Evolutionary conservation across 2,113 vertebrate species (phyloP).

Genomic region (Anas platyrhynchos): DNA sequence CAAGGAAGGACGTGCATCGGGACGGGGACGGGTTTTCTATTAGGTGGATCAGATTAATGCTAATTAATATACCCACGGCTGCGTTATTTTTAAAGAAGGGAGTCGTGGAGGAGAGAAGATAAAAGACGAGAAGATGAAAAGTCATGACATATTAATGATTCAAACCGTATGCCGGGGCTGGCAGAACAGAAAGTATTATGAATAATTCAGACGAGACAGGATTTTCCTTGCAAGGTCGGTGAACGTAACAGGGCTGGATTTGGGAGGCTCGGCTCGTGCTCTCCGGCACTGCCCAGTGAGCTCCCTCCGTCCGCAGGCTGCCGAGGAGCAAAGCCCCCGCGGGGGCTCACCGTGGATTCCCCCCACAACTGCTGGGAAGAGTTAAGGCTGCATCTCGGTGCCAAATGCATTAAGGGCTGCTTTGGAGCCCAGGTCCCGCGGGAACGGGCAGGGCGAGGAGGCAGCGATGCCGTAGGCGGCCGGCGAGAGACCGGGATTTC

Average conservation of each 20-base stretch:
- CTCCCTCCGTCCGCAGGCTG: conserved; percentile 39
- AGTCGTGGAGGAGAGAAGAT: not conserved
- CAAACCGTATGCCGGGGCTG: conserved; percentile 67
- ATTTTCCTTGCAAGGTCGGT: conserved; percentile 79
- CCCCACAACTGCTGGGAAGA: conserved; percentile 54
- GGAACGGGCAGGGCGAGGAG: conserved; percentile 71
- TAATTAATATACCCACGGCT: not conserved
- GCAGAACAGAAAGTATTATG: conserved; percentile 72
- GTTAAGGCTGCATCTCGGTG: conserved; percentile 55
- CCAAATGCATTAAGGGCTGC: conserved; percentile 61
- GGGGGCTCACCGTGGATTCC: not conserved
- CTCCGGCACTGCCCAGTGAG: conserved; percentile 25
- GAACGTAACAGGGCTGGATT: conserved; percentile 73
- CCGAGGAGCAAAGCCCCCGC: conserved; percentile 3
- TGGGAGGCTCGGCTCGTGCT: conserved; percentile 57
- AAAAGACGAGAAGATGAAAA: conserved; percentile 2
- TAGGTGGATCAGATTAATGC: not conserved
- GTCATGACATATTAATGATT: conserved; percentile 75
- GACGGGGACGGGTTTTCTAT: not conserved
- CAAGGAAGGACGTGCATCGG: not conserved
- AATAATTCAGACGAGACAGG: conserved; percentile 80
- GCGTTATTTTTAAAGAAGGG: rapidly evolving
- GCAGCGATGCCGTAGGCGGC: conserved; percentile 49
- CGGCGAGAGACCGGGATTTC: not conserved
- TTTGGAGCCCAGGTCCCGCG: not conserved